Conservation (phyloP, 2,113 vertebrate species). For the Halcyon malimbica region DNA sequence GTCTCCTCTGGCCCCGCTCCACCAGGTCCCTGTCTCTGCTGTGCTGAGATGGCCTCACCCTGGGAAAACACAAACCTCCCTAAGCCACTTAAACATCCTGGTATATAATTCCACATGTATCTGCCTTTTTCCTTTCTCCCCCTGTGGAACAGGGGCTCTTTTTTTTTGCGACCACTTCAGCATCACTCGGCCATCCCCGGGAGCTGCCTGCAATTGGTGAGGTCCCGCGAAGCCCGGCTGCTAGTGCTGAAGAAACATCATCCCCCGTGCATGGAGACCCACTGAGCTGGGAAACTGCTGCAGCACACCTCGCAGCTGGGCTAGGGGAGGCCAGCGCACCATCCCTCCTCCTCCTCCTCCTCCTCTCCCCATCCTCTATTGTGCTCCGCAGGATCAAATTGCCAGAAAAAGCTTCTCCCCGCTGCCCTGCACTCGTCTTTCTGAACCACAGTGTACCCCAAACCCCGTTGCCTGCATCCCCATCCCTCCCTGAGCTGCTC, state of each 20-base stretch:
- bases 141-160: background rate
- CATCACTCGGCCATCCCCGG: background rate
- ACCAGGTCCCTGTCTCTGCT: background rate
- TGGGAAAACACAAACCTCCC: background rate
- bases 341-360: background rate
- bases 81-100: background rate
- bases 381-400: background rate
- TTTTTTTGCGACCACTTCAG: background rate
- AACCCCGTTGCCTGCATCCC: background rate
- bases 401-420: background rate
- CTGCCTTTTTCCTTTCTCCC: background rate
- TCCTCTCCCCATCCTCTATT: background rate
- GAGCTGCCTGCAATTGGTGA: background rate
- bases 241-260: background rate
- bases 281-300: background rate
- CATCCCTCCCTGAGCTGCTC: background rate
- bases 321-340: background rate
- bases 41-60: background rate
- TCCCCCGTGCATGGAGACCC: background rate
- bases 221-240: background rate
- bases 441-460: background rate
- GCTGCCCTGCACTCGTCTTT: background rate
- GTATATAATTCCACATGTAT: background rate
- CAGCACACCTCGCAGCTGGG: background rate
- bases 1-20: background rate